A percentile compares a stretch with the other conserved stretches of the same genome.
Evolutionary conservation across 2,888 invertebrate species (phyloP).

Genomic region (Drosophila lacicola): DNA sequence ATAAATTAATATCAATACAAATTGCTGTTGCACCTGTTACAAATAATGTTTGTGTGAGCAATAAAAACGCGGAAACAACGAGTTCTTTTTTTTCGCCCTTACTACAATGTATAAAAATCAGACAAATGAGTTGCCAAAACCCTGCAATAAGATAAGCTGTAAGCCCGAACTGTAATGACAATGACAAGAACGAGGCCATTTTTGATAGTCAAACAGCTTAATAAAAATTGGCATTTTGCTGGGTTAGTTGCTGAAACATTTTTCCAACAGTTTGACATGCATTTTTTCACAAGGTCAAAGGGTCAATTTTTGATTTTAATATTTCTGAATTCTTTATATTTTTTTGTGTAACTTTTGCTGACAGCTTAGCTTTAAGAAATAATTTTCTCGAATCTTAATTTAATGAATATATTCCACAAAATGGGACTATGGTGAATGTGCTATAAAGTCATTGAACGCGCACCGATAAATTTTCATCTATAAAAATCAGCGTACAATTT

Average conservation of each 20-base stretch:
- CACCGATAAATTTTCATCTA: conserved; percentile 37
- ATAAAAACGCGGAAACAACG: conserved; percentile 30
- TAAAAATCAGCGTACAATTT: conserved; percentile 38
- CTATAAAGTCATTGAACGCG: conserved; percentile 54
- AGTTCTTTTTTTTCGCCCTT: not conserved
- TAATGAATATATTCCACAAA: conserved; percentile 3
- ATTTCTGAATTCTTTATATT: no score
- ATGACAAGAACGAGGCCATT: not conserved
- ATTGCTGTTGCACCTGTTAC: conserved; percentile 12
- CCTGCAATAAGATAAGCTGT: conserved; percentile 1
- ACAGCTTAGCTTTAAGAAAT: not conserved
- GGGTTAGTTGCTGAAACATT: conserved; percentile 4
- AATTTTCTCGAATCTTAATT: not conserved
- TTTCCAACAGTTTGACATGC: not conserved
- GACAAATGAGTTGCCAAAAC: conserved; percentile 15
- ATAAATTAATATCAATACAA: conserved; percentile 36
- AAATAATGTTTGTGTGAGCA: conserved; percentile 6
- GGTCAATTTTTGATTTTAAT: no score
- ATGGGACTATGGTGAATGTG: conserved; percentile 15
- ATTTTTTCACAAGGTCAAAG: not conserved
- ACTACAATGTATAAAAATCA: conserved; percentile 10
- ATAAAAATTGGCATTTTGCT: not conserved
- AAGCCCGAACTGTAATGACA: conserved; percentile 8
- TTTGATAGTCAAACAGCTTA: not conserved
- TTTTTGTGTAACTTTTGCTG: no score